Evolutionary conservation across 2,888 invertebrate genomes (phyloP).

Genomic region (Temnothorax unifasciatus): DNA sequence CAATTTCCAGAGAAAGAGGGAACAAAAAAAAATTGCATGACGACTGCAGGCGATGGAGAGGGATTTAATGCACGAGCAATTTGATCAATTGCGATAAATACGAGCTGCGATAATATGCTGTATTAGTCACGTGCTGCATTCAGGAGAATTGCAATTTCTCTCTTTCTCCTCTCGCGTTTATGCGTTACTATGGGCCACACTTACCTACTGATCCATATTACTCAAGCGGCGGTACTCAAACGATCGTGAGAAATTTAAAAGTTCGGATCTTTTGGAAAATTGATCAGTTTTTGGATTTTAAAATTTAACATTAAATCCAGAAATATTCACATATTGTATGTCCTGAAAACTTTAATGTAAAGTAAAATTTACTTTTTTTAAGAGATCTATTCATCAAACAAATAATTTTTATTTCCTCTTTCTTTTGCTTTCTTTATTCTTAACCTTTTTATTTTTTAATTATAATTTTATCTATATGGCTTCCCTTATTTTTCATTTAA

Average conservation of each 20-base stretch:
- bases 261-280: background rate
- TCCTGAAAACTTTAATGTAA: background rate
- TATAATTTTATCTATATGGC: background rate
- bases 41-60: background rate
- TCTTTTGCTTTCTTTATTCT: background rate
- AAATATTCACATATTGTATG: background rate
- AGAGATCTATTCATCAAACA: background rate
- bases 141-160: slow-evolving; percentile 57
- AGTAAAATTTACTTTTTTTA: background rate
- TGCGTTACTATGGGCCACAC: slow-evolving; percentile 62
- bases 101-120: slow-evolving; percentile 40
- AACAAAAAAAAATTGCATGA: background rate
- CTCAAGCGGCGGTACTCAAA: slow-evolving; percentile 38
- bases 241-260: slow-evolving; percentile 54
- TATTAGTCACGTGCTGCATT: slow-evolving; percentile 57
- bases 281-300: background rate
- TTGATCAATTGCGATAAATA: slow-evolving; percentile 18
- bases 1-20: background rate
- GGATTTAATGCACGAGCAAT: slow-evolving; percentile 19
- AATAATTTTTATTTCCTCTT: background rate
- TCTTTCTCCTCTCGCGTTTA: slow-evolving; percentile 47
- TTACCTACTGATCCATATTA: slow-evolving; percentile 69
- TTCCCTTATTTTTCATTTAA: background rate
- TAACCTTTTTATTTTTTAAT: background rate
- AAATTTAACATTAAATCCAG: background rate